These are phyloP conservation scores for Sebastes itinus DNA, from an alignment of 2,797 vertebrate species.

Conservation along the genomic window DNA sequence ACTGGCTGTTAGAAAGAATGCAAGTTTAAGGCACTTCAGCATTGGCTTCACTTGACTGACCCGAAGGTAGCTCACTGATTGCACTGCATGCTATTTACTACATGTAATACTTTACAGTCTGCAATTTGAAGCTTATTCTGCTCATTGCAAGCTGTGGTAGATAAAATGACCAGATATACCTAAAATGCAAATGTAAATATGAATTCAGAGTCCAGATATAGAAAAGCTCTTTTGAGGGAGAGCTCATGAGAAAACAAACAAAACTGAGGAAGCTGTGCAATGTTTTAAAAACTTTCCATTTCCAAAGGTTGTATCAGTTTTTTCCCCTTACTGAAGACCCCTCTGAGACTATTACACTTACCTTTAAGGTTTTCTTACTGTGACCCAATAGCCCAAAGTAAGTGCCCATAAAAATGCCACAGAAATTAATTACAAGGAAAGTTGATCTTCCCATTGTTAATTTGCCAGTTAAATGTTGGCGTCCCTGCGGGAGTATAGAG, in stretches of 20 bases:
- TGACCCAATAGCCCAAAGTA: slow-evolving; percentile 61
- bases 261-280: slow-evolving; percentile 34
- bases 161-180: slow-evolving; percentile 18
- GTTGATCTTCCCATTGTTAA: slow-evolving; percentile 69
- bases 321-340: slow-evolving; percentile 37
- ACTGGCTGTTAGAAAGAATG: neutral
- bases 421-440: slow-evolving; percentile 72
- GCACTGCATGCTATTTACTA: slow-evolving; percentile 31
- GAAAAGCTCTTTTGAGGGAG: slow-evolving; percentile 4
- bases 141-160: slow-evolving; percentile 10
- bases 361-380: slow-evolving; percentile 60
- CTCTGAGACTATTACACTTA: slow-evolving; percentile 52
- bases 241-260: slow-evolving; percentile 31
- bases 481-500: slow-evolving; percentile 40
- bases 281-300: slow-evolving; percentile 44
- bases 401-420: slow-evolving; percentile 64
- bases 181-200: slow-evolving; percentile 26
- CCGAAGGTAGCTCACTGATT: neutral
- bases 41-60: neutral
- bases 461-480: slow-evolving; percentile 58
- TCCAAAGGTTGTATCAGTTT: slow-evolving; percentile 47
- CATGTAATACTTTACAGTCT: slow-evolving; percentile 4
- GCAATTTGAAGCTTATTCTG: slow-evolving; percentile 17
- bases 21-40: neutral
- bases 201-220: neutral